phyloP scores from a whole-genome alignment of 2,113 vertebrate species.

The Melanerpes formicivorus region DNA sequence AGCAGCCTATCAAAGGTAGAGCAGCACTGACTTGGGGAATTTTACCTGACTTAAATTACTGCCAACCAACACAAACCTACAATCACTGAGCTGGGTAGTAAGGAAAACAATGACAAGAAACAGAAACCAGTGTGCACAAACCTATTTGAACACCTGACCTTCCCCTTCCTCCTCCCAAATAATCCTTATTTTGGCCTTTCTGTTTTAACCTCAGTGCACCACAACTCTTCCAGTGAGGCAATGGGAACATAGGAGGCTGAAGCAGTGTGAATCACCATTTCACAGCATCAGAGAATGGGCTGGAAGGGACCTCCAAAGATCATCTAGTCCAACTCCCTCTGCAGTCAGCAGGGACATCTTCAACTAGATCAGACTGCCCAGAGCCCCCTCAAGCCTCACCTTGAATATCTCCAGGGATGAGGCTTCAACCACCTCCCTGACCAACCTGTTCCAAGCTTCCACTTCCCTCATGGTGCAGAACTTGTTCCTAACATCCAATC shows the following conservation, averaged over 20 bases:
- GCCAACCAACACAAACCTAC: background rate
- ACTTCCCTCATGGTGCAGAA: too few species aligned
- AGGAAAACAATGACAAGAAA: background rate
- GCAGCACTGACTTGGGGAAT: background rate
- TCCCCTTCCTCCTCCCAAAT: background rate
- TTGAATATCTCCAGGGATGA: too few species aligned
- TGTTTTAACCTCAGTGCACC: background rate
- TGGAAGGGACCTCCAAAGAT: too few species aligned
- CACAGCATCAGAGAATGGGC: too few species aligned
- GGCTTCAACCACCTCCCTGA: too few species aligned
- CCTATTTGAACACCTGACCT: background rate
- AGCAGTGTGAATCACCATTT: background rate
- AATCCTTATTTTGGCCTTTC: background rate
- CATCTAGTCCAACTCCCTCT: too few species aligned
- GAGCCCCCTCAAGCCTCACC: too few species aligned
- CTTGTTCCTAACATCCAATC: too few species aligned
- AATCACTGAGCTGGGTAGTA: background rate
- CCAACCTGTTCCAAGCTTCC: too few species aligned
- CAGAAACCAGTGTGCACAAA: background rate
- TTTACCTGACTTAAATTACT: slow-evolving; percentile 31
- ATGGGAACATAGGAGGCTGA: background rate
- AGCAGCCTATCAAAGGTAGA: background rate
- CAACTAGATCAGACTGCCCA: too few species aligned
- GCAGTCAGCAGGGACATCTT: too few species aligned
- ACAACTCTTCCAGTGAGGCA: background rate